phyloP scores from a whole-genome alignment of 1,140 invertebrate genomes.

The Wiebesia pumilae region DNA sequence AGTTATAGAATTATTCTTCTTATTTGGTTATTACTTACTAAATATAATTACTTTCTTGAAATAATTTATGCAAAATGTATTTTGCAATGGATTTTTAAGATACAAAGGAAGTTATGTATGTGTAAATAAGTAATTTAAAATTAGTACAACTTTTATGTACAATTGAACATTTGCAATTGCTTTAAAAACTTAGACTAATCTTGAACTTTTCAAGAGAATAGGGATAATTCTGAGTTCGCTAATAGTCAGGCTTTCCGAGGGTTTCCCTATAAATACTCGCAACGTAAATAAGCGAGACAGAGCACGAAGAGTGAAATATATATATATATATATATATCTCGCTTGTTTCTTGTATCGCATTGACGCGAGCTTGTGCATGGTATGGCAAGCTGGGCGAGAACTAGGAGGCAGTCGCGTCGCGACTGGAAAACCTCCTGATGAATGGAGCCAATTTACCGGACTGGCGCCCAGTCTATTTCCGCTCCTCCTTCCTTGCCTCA shows the following conservation, averaged over 20 bases:
- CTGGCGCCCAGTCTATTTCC: slow-evolving; percentile 56
- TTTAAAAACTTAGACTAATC: too few relatives aligned
- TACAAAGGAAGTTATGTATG: too few relatives aligned
- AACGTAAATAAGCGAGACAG: background rate
- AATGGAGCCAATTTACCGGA: slow-evolving; percentile 67
- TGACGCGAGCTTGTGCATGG: background rate
- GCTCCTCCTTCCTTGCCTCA: background rate
- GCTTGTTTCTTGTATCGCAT: slow-evolving; percentile 8
- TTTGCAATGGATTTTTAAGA: too few relatives aligned
- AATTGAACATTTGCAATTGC: too few relatives aligned
- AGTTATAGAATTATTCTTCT: too few relatives aligned
- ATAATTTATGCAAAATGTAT: too few relatives aligned
- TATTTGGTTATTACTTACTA: too few relatives aligned
- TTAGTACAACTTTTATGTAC: too few relatives aligned
- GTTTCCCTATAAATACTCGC: background rate
- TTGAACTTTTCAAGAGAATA: too few relatives aligned
- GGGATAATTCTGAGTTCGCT: too few relatives aligned
- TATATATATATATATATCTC: slow-evolving; percentile 15
- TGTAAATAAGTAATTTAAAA: too few relatives aligned
- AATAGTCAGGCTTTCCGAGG: background rate
- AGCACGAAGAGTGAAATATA: background rate
- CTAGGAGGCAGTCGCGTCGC: slow-evolving; percentile 48
- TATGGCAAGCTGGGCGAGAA: background rate
- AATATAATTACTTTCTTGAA: too few relatives aligned
- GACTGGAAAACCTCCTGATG: slow-evolving; percentile 60